Evolutionary conservation across 1,140 invertebrate genomes (phyloP), one percentile per base, ranked within the genome.

Genomic region (Propsilocerus akamusi): DNA sequence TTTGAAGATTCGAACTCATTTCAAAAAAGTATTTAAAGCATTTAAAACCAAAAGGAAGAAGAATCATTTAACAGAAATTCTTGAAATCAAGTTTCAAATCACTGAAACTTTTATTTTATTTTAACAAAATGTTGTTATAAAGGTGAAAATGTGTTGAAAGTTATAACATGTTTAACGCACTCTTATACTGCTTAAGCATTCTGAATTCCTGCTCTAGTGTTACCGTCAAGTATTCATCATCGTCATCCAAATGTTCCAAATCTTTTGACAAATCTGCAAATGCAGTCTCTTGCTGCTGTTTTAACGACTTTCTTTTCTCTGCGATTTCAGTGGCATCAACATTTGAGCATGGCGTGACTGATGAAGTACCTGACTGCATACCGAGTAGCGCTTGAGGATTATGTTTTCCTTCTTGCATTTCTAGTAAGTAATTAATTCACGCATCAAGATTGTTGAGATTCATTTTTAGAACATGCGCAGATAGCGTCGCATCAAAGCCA

Each of bases 151-250:
- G n/a, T n/a, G n/a, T n/a, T 20, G 7, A 46, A 46, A 53, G 25
- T 52, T 48, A 23, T 48, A 20, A 61, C 51, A 59, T 58, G 55
- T 67, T 68, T 17, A 80, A 62, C 25, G 78, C 58, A 1, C 68
- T 67, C 56, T 75, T 69, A 60, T 80, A 80, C 58, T 77, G 70
- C 5, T 61, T 64, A 2, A 79, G 66, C 52, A 76, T 72, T 28
- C 72, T 62, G 58, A 77, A 74, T 59, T 80, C 77, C 49, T 74
- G 70, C 3, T 62, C 53, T 11, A 80, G 61, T 2, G 70, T 69
- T 12, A 76, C 60, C 59, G 78, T 74, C 26, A 80, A 59, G 57
- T 80, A 72, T 52, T 77, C 77, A 55, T 78, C 73, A 41, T 78
- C 77, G 8, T 72, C 72, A 20, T 62, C 63, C 2, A 41, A 41